A percentile compares a stretch with the other conserved stretches of the same genome.
Conservation (phyloP, 2,797 vertebrate genomes). For the Halcyon chelicuti region DNA sequence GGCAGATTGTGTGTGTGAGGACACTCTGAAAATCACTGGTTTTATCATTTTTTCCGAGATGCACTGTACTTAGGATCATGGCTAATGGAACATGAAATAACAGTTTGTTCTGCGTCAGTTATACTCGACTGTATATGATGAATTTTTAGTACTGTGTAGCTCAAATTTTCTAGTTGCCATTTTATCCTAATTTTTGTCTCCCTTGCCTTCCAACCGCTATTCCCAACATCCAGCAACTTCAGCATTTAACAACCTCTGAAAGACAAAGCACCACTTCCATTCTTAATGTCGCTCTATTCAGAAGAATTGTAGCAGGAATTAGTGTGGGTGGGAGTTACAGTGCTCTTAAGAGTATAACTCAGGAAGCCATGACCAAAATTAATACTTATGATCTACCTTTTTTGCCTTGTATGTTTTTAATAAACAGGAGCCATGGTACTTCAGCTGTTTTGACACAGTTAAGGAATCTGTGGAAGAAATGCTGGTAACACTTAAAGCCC, state of each 20-base stretch:
- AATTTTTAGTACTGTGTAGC: not conserved
- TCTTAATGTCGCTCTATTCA: not conserved
- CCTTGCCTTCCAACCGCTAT: not conserved
- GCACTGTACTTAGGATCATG: not conserved
- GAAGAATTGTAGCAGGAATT: slow-evolving; percentile 19
- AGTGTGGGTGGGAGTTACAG: slow-evolving; percentile 4
- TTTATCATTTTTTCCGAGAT: not conserved
- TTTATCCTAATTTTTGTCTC: not conserved
- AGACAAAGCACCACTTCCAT: slow-evolving; percentile 22
- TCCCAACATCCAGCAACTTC: not conserved
- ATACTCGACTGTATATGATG: not conserved
- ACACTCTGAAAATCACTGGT: not conserved
- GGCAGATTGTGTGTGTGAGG: not conserved
- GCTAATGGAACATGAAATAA: not conserved
- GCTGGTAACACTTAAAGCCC: not conserved
- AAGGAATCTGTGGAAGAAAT: not conserved
- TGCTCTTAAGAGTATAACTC: not conserved
- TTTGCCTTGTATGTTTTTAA: not conserved
- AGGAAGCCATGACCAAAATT: not conserved
- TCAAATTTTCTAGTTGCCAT: not conserved
- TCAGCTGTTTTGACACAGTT: not conserved
- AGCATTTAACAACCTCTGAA: not conserved
- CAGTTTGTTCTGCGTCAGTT: not conserved
- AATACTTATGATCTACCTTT: not conserved
- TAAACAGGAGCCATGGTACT: not conserved